phyloP scores from a whole-genome alignment of 2,113 vertebrate genomes.

The Petroica traversi region DNA sequence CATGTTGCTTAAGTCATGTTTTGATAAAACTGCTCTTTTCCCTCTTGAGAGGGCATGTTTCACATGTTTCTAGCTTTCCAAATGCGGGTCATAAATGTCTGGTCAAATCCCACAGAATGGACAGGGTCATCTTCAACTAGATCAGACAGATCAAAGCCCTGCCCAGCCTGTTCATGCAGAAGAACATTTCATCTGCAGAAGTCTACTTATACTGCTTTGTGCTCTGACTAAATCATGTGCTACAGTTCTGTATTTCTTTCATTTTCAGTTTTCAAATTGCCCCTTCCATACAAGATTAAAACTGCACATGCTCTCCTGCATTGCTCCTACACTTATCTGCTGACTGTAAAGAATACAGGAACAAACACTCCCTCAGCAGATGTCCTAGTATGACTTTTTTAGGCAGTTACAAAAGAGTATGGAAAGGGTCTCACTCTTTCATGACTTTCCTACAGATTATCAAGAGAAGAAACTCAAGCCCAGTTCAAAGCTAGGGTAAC shows the following conservation, averaged over 20 bases:
- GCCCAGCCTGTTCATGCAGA: not conserved
- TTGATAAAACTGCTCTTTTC: not conserved
- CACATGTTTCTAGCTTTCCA: not conserved
- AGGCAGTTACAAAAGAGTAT: not conserved
- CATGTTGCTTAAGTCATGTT: not conserved
- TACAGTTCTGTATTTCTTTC: not conserved
- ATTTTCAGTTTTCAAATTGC: not conserved
- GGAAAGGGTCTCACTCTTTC: not conserved
- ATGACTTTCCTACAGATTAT: not conserved
- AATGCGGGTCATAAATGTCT: not conserved
- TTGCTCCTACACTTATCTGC: not conserved
- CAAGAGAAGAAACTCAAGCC: not conserved
- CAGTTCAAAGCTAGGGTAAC: not conserved
- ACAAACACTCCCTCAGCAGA: not conserved
- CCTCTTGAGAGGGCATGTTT: not conserved
- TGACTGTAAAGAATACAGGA: not conserved
- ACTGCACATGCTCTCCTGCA: not conserved
- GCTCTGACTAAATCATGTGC: not conserved
- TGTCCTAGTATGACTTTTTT: not conserved
- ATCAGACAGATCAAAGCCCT: not conserved
- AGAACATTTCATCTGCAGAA: not conserved
- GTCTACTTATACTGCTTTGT: not conserved
- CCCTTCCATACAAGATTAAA: not conserved
- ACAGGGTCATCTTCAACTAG: not conserved
- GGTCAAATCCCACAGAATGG: not conserved